Percentiles rank a stretch among this genome's conserved stretches.
phyloP scores from a whole-genome alignment of 2,888 invertebrate genomes.

The Hypena proboscidalis region DNA sequence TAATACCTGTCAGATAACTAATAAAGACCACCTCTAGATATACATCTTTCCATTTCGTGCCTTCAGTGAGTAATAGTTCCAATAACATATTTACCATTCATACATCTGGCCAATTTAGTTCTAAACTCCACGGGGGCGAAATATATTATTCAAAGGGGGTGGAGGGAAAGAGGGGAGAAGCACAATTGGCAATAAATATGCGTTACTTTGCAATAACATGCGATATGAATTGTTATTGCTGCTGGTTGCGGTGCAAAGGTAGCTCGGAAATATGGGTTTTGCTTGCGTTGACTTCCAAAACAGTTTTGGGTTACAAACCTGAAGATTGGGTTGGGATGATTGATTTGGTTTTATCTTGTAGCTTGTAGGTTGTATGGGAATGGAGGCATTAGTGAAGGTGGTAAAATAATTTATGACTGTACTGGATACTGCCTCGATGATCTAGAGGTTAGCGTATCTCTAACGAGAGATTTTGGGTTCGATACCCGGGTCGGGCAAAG shows the following conservation, averaged over 20 bases:
- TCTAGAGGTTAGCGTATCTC: too few species aligned
- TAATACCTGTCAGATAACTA: constrained; percentile 22
- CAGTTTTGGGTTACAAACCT: constrained; percentile 17
- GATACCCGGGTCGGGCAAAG: too few species aligned
- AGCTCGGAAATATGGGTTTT: constrained; percentile 31
- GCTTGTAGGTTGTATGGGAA: too few species aligned
- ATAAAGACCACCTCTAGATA: constrained; percentile 22
- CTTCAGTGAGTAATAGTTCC: constrained; percentile 19
- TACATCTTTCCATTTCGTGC: constrained; percentile 14
- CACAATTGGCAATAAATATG: constrained; percentile 60
- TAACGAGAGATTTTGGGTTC: too few species aligned
- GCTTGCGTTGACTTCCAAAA: constrained; percentile 11
- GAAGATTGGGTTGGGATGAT: constrained; percentile 14
- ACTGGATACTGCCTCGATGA: too few species aligned
- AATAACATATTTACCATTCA: constrained; percentile 46
- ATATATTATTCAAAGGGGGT: constrained; percentile 40
- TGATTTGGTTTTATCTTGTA: too few species aligned
- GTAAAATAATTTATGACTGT: too few species aligned
- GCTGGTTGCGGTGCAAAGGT: constrained; percentile 33
- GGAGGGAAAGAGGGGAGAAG: constrained; percentile 24
- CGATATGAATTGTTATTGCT: constrained; percentile 51
- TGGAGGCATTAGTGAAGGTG: too few species aligned
- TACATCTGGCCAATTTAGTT: constrained; percentile 54
- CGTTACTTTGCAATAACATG: constrained; percentile 58
- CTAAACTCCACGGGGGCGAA: constrained; percentile 42